These are phyloP conservation scores for Carterocephalus palaemon DNA, from an alignment of 2,888 invertebrate genomes.

Conservation along the genomic window DNA sequence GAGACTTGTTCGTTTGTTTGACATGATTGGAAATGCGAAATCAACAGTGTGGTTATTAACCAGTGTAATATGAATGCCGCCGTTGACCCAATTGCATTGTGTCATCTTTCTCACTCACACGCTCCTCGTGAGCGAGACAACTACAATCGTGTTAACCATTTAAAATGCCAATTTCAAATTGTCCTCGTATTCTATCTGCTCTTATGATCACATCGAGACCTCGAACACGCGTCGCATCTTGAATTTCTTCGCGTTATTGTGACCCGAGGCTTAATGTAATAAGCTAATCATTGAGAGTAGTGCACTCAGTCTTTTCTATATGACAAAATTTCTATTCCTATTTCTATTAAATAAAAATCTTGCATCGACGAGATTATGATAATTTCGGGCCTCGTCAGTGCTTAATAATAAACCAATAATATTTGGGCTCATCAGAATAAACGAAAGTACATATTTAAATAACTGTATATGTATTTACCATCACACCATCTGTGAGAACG, in stretches of 20 bases:
- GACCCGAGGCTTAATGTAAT: too few species aligned
- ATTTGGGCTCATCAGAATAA: too few species aligned
- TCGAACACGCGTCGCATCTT: constrained; percentile 1
- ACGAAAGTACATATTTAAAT: too few species aligned
- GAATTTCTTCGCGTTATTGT: constrained; percentile 6
- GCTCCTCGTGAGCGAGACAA: constrained; percentile 6
- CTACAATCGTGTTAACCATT: constrained; percentile 12
- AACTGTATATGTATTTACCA: too few species aligned
- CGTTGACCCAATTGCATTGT: constrained; percentile 20
- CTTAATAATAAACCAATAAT: too few species aligned
- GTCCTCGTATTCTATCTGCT: constrained; percentile 13
- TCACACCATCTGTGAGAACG: too few species aligned
- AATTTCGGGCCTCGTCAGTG: too few species aligned
- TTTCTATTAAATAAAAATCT: too few species aligned
- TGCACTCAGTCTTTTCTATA: too few species aligned
- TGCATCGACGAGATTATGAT: too few species aligned
- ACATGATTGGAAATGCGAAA: constrained; percentile 15
- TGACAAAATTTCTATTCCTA: too few species aligned
- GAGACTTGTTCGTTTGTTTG: constrained; percentile 8
- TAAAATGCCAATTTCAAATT: constrained; percentile 18
- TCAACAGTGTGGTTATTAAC: constrained; percentile 17
- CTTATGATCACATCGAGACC: constrained; percentile 9
- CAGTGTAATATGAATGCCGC: constrained; percentile 6
- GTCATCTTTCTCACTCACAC: constrained; percentile 16
- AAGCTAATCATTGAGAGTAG: too few species aligned